A percentile compares a stretch with the other conserved stretches of the same genome.
Conservation (phyloP, 1,140 invertebrate genomes). For the Drosophila mayri region DNA sequence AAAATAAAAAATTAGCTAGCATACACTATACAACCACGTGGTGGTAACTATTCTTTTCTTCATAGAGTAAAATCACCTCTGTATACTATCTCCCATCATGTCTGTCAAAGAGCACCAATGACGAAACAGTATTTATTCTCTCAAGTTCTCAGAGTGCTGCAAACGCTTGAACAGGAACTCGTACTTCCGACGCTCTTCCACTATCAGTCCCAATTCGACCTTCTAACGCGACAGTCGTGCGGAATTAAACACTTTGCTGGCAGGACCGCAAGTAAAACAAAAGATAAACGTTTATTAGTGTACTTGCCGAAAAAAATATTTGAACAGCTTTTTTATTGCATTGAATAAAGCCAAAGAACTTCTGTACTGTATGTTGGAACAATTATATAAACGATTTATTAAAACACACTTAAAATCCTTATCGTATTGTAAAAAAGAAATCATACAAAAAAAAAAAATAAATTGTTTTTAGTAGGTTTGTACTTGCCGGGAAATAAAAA, state of each 20-base stretch:
- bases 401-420: neutral
- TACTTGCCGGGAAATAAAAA: no score
- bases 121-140: constrained; percentile 15
- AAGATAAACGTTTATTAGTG: neutral
- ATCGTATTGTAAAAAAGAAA: no score
- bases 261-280: constrained; percentile 5
- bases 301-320: neutral
- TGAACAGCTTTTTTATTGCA: neutral
- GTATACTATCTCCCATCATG: constrained; percentile 17
- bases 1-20: neutral
- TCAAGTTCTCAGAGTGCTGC: neutral
- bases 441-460: no score
- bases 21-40: constrained; percentile 9
- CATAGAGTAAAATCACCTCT: constrained; percentile 14
- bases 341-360: neutral
- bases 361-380: neutral
- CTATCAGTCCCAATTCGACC: constrained; percentile 21
- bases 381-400: neutral
- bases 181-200: neutral
- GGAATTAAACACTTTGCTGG: neutral
- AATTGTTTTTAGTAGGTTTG: no score
- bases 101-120: constrained; percentile 17
- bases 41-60: constrained; percentile 15
- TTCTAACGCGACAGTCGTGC: constrained; percentile 18
- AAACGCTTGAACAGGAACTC: neutral